A percentile compares a stretch with the other conserved stretches of the same genome.
Evolutionary conservation across 2,113 vertebrate genomes (phyloP).

Genomic region (Silurus asotus): DNA sequence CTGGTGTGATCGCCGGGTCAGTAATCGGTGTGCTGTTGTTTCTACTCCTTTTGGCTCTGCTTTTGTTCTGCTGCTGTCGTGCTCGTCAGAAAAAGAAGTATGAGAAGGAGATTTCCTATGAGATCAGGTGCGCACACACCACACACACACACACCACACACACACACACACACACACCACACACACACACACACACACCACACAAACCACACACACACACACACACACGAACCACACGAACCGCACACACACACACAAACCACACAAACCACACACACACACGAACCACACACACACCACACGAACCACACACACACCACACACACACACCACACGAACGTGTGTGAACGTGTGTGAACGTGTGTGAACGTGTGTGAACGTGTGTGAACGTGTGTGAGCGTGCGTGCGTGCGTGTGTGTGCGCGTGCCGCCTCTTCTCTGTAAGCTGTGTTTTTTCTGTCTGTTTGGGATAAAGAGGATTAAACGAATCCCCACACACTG

Average conservation of each 20-base stretch:
- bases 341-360: slow-evolving; percentile 19
- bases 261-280: too few relatives aligned
- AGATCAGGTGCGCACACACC: slow-evolving; percentile 82
- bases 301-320: too few relatives aligned
- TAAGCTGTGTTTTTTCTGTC: neutral
- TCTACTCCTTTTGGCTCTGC: slow-evolving; percentile 77
- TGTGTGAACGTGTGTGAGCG: too few relatives aligned
- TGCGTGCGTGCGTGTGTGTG: neutral
- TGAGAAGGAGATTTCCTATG: slow-evolving; percentile 94
- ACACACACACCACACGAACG: too few relatives aligned
- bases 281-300: too few relatives aligned
- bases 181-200: too few relatives aligned
- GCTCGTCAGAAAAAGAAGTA: slow-evolving; percentile 90
- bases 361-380: too few relatives aligned
- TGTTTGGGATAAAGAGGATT: neutral
- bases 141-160: neutral
- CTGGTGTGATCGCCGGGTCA: slow-evolving; percentile 80
- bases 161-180: too few relatives aligned
- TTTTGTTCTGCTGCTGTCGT: slow-evolving; percentile 85
- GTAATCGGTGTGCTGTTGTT: slow-evolving; percentile 82
- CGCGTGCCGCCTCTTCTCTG: neutral
- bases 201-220: too few relatives aligned
- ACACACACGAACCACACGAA: too few relatives aligned
- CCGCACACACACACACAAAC: too few relatives aligned
- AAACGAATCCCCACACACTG: neutral